Conservation (phyloP, 2,113 vertebrate genomes). For the Phycodurus eques region DNA sequence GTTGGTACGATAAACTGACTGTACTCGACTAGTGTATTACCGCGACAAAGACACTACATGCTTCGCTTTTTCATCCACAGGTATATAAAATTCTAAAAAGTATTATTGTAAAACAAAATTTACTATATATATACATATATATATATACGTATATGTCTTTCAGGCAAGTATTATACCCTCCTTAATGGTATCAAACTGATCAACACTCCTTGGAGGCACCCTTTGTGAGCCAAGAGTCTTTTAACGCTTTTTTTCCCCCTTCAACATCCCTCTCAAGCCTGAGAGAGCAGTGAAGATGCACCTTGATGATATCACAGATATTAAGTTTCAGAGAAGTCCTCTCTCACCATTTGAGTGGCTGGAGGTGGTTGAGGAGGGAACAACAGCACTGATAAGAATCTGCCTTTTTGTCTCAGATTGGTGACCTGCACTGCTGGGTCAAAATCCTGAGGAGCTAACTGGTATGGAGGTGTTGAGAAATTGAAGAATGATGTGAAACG, state of each 20-base stretch:
- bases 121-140: too few relatives aligned
- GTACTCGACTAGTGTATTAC: too few relatives aligned
- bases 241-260: constrained; percentile 44
- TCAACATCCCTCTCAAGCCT: constrained; percentile 50
- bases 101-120: too few relatives aligned
- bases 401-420: constrained; percentile 70
- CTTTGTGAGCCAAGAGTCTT: constrained; percentile 46
- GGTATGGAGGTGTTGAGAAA: constrained; percentile 69
- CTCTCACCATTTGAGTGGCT: constrained; percentile 46
- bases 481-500: constrained; percentile 48
- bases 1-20: too few relatives aligned
- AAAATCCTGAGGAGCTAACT: constrained; percentile 64
- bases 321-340: constrained; percentile 72
- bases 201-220: constrained; percentile 46
- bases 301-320: constrained; percentile 74
- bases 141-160: constrained; percentile 20
- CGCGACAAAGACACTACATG: too few relatives aligned
- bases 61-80: too few relatives aligned
- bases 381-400: constrained; percentile 65
- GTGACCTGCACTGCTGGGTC: constrained; percentile 69
- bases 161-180: constrained; percentile 59
- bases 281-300: constrained; percentile 52
- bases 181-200: constrained; percentile 66
- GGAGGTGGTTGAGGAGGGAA: constrained; percentile 34
- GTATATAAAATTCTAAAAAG: too few relatives aligned